Evolutionary conservation across 2,888 invertebrate genomes (phyloP), one percentile per base, ranked within the genome.

Genomic region (Ferrisia virgata): DNA sequence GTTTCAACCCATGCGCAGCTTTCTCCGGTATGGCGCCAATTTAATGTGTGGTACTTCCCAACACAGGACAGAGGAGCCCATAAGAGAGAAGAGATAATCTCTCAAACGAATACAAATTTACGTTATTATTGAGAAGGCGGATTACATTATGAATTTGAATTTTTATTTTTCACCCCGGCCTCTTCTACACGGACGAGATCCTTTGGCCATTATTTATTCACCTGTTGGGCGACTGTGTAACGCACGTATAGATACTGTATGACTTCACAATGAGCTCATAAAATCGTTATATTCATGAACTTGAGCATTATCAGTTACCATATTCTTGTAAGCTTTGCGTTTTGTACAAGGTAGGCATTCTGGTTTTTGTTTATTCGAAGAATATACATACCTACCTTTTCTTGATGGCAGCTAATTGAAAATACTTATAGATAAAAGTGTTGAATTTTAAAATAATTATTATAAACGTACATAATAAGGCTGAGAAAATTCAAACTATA

Each of bases 41-140:
- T 64, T 64, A 64, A 64, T 64, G 64, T 53, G 15, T 31, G 25
- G 64, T 64, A 64, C 28, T 28, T 31, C 64, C 64, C 64, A 53
- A 53, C 22, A 2, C 53, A 18, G 22, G 11, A 22, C 40, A 36
- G 22, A 22, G 18, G 18, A 53, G 58, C 22, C 22, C 58, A 15
- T 11, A 39, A 39, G 13, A 25, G 28, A 64, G 8, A n/a, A 28
- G 11, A 64, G 64, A 64, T 64, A 15, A 64, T 64, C 64, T 64
- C 28, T 28, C 64, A 28, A 64, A 64, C 28, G 64, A 64, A 64
- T 64, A 64, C 64, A 64, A 64, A 64, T 64, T 64, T 64, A 64
- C 64, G 64, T 64, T 64, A 64, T 64, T 64, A 64, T 64, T 28
- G 64, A 64, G 64, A 64, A 64, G 64, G 64, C 64, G 64, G 64